phyloP scores from a whole-genome alignment of 2,113 vertebrate species.

The Sitta europaea region DNA sequence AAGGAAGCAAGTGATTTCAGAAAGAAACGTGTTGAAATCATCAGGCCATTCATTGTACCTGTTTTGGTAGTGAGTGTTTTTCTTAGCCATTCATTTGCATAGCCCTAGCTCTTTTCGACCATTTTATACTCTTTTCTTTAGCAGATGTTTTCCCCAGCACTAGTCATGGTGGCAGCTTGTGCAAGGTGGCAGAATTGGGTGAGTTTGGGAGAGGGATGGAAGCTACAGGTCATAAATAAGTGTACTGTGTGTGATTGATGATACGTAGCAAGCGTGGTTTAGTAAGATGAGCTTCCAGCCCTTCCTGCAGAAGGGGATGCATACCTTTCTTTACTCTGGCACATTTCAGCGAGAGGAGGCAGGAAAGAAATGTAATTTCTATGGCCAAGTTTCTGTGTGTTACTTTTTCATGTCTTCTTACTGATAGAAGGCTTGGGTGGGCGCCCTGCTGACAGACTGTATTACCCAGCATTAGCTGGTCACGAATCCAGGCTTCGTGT shows the following conservation, averaged over 20 bases:
- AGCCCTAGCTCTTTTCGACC: neutral
- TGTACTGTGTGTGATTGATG: neutral
- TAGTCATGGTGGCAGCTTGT: neutral
- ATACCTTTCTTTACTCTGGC: neutral
- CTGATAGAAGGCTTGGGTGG: neutral
- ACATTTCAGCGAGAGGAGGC: neutral
- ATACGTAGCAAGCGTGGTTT: neutral
- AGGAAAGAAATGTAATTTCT: neutral
- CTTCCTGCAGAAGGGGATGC: neutral
- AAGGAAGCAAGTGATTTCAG: neutral
- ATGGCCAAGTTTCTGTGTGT: neutral
- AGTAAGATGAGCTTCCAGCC: neutral
- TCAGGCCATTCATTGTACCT: neutral
- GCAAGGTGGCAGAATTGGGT: neutral
- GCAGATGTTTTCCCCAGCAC: neutral
- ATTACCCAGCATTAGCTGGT: neutral
- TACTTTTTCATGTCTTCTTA: neutral
- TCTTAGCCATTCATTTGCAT: neutral
- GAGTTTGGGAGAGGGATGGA: neutral
- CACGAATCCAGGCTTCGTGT: fast-evolving
- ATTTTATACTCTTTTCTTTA: neutral
- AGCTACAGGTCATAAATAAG: neutral
- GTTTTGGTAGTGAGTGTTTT: neutral
- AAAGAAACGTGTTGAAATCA: neutral
- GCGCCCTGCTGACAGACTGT: neutral